A percentile compares a stretch with the other conserved stretches of the same genome.
phyloP scores from a whole-genome alignment of 2,888 invertebrate genomes.

The Metallyticus violacea region DNA sequence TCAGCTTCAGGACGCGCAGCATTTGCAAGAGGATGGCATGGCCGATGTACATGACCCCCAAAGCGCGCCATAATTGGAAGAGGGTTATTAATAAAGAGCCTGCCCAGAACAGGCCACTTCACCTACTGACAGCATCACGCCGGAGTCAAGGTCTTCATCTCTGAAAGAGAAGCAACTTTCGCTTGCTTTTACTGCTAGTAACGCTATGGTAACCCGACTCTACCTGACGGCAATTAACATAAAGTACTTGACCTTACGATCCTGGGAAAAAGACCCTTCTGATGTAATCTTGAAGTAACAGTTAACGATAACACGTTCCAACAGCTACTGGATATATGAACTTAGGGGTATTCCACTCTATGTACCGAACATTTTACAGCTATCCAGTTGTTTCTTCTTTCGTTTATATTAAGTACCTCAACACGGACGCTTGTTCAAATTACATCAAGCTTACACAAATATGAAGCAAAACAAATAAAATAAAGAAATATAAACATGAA shows the following conservation, averaged over 20 bases:
- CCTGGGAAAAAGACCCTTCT: neutral
- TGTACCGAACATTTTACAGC: too few species aligned
- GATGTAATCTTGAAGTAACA: neutral
- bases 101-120: neutral
- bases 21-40: neutral
- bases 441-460: too few species aligned
- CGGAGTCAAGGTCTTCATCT: neutral
- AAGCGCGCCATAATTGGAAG: neutral
- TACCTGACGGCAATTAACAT: neutral
- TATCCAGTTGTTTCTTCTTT: too few species aligned
- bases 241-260: neutral
- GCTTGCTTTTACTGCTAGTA: neutral
- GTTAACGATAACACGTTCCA: neutral
- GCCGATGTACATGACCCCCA: neutral
- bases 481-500: too few species aligned
- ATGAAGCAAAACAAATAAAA: too few species aligned
- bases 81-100: neutral
- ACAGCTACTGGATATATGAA: too few species aligned
- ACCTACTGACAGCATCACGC: neutral
- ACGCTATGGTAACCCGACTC: neutral
- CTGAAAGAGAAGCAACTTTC: neutral
- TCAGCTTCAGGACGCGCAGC: neutral
- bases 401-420: too few species aligned
- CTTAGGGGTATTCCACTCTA: too few species aligned
- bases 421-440: too few species aligned